Percentiles rank a stretch among this genome's conserved stretches.
Evolutionary conservation across 2,797 vertebrate species (phyloP).

Genomic region (Alosa sapidissima): DNA sequence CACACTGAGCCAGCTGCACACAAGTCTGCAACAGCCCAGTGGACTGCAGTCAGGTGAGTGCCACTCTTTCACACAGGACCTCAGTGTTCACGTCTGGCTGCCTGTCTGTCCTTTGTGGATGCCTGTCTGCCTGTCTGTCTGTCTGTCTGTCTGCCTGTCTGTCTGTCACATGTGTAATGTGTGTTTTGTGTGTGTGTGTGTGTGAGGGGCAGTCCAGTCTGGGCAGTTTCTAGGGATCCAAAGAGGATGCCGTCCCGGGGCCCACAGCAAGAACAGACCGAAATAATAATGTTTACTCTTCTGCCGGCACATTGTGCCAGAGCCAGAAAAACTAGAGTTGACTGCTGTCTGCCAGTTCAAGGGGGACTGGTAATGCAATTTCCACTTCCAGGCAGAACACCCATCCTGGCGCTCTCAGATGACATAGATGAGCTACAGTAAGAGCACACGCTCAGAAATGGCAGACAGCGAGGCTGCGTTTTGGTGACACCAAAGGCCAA

Average conservation of each 20-base stretch:
- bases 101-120: slow-evolving; percentile 13
- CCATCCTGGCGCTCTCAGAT: not conserved
- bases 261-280: slow-evolving; percentile 71
- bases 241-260: slow-evolving; percentile 63
- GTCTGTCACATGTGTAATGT: slow-evolving; percentile 18
- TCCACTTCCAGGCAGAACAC: not conserved
- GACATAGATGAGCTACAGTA: not conserved
- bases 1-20: slow-evolving; percentile 59
- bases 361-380: slow-evolving; percentile 11
- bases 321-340: slow-evolving; percentile 21
- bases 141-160: not conserved
- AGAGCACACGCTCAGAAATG: not conserved
- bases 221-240: slow-evolving; percentile 51
- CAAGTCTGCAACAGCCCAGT: slow-evolving; percentile 54
- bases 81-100: slow-evolving; percentile 4
- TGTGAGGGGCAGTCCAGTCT: slow-evolving; percentile 32
- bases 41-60: slow-evolving; percentile 53
- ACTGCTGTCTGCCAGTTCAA: slow-evolving; percentile 32
- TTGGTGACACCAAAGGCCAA: slow-evolving; percentile 21
- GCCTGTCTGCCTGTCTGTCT: not conserved
- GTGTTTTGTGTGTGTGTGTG: slow-evolving; percentile 45
- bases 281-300: slow-evolving; percentile 67
- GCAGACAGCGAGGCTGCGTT: not conserved
- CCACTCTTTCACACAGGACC: not conserved
- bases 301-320: slow-evolving; percentile 51